Evolutionary conservation across 2,797 vertebrate genomes (phyloP).

Genomic region (Ispidina lecontei): DNA sequence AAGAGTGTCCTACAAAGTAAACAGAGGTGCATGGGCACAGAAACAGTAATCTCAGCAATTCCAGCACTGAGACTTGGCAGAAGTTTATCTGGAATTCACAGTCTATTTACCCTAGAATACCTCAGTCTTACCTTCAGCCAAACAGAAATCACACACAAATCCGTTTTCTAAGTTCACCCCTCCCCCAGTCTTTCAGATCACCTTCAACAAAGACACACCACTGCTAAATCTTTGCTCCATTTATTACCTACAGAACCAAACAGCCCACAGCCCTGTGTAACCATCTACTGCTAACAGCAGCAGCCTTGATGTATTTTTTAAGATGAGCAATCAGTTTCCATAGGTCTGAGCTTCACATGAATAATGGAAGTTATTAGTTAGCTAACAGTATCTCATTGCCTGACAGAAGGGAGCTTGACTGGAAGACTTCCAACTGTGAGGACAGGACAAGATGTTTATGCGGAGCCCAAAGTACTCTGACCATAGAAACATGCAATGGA

Average conservation of each 20-base stretch:
- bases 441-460: background rate
- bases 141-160: background rate
- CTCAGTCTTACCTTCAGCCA: conserved; percentile 7
- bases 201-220: background rate
- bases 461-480: background rate
- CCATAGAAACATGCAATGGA: background rate
- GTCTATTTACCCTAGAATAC: background rate
- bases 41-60: background rate
- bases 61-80: background rate
- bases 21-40: background rate
- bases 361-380: background rate
- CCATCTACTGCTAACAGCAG: background rate
- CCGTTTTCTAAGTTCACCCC: background rate
- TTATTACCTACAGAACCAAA: background rate
- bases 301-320: background rate
- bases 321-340: background rate
- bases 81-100: background rate
- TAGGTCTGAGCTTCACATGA: background rate
- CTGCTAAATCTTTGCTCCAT: background rate
- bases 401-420: background rate
- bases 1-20: conserved; percentile 17
- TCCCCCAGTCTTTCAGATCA: background rate
- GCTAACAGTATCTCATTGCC: background rate
- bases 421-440: background rate
- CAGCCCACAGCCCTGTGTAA: background rate